Evolutionary conservation across 2,113 vertebrate genomes (phyloP).

Genomic region (Cyanoderma ruficeps): DNA sequence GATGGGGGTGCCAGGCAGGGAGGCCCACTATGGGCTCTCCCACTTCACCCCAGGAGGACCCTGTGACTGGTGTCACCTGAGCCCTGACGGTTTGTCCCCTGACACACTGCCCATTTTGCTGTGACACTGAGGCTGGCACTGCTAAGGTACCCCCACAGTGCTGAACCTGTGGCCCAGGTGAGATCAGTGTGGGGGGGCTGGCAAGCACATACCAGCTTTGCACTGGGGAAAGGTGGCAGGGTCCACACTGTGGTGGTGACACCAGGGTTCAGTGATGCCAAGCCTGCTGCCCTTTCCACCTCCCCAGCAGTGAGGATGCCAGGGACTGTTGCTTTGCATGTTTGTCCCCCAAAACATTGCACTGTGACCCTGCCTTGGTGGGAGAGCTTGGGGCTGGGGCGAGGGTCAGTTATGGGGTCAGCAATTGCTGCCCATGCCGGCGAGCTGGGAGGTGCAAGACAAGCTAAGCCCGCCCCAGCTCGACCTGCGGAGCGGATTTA

Average conservation of each 20-base stretch:
- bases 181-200: accelerated
- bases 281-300: not conserved
- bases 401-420: not conserved
- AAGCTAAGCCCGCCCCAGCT: not conserved
- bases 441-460: not conserved
- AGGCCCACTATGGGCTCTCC: not conserved
- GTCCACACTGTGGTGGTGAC: not conserved
- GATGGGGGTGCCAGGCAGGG: not conserved
- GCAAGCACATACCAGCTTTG: not conserved
- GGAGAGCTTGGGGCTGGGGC: not conserved
- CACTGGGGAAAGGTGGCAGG: accelerated
- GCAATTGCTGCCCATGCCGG: accelerated
- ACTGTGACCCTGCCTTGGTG: not conserved
- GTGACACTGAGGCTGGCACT: not conserved
- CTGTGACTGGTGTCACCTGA: accelerated
- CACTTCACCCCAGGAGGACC: not conserved
- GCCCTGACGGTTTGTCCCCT: not conserved
- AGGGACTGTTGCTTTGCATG: not conserved
- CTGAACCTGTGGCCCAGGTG: not conserved
- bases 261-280: not conserved
- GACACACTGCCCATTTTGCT: accelerated
- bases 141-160: not conserved
- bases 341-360: not conserved
- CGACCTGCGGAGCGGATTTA: not conserved
- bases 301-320: not conserved